Conservation (phyloP, 2,888 invertebrate genomes). For the Diplolepis rosae region DNA sequence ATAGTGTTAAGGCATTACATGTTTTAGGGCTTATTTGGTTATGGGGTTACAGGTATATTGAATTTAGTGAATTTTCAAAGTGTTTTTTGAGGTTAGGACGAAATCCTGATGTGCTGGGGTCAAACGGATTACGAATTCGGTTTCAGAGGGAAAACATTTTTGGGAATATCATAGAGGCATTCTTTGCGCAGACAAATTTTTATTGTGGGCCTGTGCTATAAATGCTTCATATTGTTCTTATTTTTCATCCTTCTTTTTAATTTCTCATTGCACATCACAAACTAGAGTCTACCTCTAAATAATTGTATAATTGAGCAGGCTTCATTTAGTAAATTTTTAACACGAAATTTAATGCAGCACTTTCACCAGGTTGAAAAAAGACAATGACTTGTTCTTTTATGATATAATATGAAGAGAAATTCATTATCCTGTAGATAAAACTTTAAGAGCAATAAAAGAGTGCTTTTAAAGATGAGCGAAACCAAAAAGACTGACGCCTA, state of each 20-base stretch:
- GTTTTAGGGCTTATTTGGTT: too few relatives aligned
- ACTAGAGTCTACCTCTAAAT: neutral
- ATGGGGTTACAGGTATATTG: too few relatives aligned
- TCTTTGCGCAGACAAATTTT: too few relatives aligned
- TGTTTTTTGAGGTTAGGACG: too few relatives aligned
- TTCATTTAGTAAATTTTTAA: neutral
- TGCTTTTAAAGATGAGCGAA: neutral
- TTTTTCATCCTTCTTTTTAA: neutral
- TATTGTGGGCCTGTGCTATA: too few relatives aligned
- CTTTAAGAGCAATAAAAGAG: neutral
- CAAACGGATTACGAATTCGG: too few relatives aligned
- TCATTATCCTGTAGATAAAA: neutral
- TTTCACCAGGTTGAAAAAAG: neutral
- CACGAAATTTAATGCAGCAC: conserved; percentile 2
- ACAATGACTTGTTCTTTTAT: neutral
- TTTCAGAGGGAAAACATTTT: too few relatives aligned
- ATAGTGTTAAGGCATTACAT: too few relatives aligned
- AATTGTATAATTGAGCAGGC: neutral
- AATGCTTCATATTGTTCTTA: too few relatives aligned
- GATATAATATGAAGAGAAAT: neutral
- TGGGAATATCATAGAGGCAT: too few relatives aligned
- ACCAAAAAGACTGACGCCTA: neutral
- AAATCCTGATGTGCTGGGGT: too few relatives aligned
- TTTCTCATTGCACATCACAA: neutral
- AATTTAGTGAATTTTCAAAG: too few relatives aligned